These are phyloP conservation scores for Drosophila bocki DNA, from an alignment of 1,140 invertebrate genomes.

Conservation along the genomic window DNA sequence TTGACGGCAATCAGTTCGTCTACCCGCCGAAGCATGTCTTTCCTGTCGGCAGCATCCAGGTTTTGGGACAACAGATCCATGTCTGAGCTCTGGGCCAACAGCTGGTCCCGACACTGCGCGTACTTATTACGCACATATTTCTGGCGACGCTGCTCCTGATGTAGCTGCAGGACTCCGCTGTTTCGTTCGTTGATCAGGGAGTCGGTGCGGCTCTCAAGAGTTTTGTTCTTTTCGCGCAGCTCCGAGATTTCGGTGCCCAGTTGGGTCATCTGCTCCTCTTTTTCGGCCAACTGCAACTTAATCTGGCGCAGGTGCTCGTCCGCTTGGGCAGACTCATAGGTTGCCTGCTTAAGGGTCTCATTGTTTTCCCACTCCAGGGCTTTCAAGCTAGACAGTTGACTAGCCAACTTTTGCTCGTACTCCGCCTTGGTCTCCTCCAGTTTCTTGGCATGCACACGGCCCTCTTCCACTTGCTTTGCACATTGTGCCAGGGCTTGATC, in stretches of 20 bases:
- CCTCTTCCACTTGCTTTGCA: not conserved
- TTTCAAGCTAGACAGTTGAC: not conserved
- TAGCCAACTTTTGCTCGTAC: not conserved
- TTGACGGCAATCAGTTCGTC: conserved; percentile 1
- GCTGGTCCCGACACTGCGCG: not conserved
- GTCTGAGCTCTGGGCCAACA: not conserved
- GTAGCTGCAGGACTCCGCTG: not conserved
- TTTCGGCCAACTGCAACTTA: conserved; percentile 24
- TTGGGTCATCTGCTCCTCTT: conserved; percentile 42
- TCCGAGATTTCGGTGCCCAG: conserved; percentile 30
- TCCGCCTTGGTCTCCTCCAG: not conserved
- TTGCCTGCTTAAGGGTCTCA: conserved; percentile 3
- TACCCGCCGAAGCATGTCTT: not conserved
- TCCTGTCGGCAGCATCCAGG: not conserved
- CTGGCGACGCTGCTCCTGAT: not conserved
- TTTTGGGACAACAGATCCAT: not conserved
- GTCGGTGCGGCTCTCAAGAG: conserved; percentile 25
- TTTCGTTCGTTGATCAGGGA: conserved; percentile 2
- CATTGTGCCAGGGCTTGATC: not conserved
- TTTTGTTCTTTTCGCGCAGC: conserved; percentile 25
- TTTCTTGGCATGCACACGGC: not conserved
- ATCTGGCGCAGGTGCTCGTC: conserved; percentile 32
- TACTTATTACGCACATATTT: conserved; percentile 2
- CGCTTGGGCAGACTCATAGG: not conserved
- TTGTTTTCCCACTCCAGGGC: not conserved